Percentiles rank a stretch among this genome's conserved stretches.
Conservation (phyloP, 2,113 vertebrate genomes). For the Gila orcuttii region DNA sequence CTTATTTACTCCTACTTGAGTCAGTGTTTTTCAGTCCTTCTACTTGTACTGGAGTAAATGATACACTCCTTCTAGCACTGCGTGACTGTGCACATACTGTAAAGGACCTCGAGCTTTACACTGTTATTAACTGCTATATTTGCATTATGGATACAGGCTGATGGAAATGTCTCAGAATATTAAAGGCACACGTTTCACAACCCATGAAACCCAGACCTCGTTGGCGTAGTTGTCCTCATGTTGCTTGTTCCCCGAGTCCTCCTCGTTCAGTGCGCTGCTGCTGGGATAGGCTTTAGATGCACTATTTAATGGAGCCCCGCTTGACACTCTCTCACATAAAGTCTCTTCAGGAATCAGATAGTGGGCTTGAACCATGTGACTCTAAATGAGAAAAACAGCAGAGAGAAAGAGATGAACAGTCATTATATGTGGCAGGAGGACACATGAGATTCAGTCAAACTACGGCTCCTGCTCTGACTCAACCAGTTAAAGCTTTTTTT, state of each 20-base stretch:
- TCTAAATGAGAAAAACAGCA: neutral
- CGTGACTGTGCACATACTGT: no score
- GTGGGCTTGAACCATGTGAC: neutral
- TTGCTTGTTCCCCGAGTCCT: neutral
- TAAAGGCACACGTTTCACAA: no score
- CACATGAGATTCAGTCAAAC: neutral
- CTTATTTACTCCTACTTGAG: no score
- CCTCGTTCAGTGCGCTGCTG: neutral
- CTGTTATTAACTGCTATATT: no score
- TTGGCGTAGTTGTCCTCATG: neutral
- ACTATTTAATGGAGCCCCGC: neutral
- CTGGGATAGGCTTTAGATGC: neutral
- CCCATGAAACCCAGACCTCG: neutral
- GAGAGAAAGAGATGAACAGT: neutral
- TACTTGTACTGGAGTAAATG: no score
- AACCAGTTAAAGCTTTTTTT: no score
- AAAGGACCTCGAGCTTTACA: no score
- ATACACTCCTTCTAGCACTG: no score
- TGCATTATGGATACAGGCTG: no score
- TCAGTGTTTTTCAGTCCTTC: no score
- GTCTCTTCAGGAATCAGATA: conserved; percentile 19
- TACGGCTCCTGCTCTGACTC: neutral
- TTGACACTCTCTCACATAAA: neutral
- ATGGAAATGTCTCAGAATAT: no score
- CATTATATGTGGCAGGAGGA: neutral